A percentile compares a stretch with the other conserved stretches of the same genome.
Conservation (phyloP, 2,797 vertebrate genomes). For the Pseudochaenichthys georgianus region DNA sequence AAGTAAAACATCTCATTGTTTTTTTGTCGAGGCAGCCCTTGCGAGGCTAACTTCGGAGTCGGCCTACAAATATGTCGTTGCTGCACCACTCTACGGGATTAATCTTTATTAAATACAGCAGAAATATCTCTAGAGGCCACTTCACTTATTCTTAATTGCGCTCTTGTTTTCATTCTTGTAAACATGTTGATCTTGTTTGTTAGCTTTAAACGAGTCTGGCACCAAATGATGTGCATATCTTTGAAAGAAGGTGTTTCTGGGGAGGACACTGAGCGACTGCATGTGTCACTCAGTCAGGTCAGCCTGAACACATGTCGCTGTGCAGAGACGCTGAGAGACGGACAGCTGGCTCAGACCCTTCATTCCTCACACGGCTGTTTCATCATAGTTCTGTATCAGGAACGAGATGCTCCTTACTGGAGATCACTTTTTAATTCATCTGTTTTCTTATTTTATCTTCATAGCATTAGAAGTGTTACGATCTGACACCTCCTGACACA, state of each 20-base stretch:
- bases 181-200: conserved; percentile 7
- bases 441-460: too few species aligned
- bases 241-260: neutral
- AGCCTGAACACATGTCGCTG: conserved; percentile 22
- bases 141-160: conserved; percentile 37
- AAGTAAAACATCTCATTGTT: too few species aligned
- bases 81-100: conserved; percentile 9
- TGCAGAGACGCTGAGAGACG: conserved; percentile 14
- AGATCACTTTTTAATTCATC: too few species aligned
- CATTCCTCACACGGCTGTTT: conserved; percentile 30
- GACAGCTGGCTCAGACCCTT: conserved; percentile 66
- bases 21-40: too few species aligned
- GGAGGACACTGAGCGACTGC: neutral
- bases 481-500: neutral
- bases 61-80: too few species aligned
- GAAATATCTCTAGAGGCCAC: conserved; percentile 35
- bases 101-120: conserved; percentile 28
- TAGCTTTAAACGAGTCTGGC: conserved; percentile 10
- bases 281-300: conserved; percentile 5
- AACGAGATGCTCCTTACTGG: too few species aligned
- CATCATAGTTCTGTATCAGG: conserved; percentile 7
- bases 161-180: neutral
- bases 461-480: neutral
- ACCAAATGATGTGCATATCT: conserved; percentile 2
- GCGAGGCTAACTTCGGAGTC: too few species aligned